Percentiles rank a stretch among this genome's conserved stretches.
These are phyloP conservation scores for Philopedon plagiatum DNA, from an alignment of 2,888 invertebrate species.

Conservation along the genomic window DNA sequence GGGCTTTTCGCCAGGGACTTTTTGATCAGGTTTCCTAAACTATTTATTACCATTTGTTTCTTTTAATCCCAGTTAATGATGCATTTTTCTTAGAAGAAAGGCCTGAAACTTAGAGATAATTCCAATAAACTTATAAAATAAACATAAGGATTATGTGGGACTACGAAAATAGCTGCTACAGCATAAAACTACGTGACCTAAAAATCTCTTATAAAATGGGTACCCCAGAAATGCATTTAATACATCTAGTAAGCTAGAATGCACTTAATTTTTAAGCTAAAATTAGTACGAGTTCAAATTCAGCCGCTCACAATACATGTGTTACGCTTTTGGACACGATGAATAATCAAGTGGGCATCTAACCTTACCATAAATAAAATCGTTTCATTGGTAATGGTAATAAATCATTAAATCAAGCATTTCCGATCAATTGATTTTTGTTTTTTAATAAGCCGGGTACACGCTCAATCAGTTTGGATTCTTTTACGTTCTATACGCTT, in stretches of 20 bases:
- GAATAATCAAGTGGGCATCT: conserved; percentile 33
- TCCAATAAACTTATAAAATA: neutral
- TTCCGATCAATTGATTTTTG: conserved; percentile 27
- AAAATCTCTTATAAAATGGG: conserved; percentile 10
- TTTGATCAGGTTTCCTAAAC: too few relatives aligned
- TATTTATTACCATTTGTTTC: too few relatives aligned
- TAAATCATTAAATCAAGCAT: conserved; percentile 28
- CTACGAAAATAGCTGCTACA: neutral
- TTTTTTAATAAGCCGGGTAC: conserved; percentile 2
- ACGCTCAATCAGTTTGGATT: too few relatives aligned
- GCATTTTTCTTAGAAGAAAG: neutral
- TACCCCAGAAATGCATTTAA: conserved; percentile 28
- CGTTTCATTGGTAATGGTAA: conserved; percentile 22
- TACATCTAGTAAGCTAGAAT: conserved; percentile 6
- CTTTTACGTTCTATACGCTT: too few relatives aligned
- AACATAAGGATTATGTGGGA: neutral
- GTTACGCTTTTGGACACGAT: conserved; percentile 42
- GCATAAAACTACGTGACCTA: conserved; percentile 13
- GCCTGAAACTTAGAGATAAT: neutral
- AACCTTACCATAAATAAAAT: conserved; percentile 32
- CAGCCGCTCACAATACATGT: conserved; percentile 32
- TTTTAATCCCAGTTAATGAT: neutral
- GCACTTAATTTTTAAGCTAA: conserved; percentile 31
- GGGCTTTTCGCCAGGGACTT: too few relatives aligned
- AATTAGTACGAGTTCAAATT: conserved; percentile 31